Evolutionary conservation across 2,113 vertebrate species (phyloP).

Genomic region (Speoplatyrhinus poulsoni): DNA sequence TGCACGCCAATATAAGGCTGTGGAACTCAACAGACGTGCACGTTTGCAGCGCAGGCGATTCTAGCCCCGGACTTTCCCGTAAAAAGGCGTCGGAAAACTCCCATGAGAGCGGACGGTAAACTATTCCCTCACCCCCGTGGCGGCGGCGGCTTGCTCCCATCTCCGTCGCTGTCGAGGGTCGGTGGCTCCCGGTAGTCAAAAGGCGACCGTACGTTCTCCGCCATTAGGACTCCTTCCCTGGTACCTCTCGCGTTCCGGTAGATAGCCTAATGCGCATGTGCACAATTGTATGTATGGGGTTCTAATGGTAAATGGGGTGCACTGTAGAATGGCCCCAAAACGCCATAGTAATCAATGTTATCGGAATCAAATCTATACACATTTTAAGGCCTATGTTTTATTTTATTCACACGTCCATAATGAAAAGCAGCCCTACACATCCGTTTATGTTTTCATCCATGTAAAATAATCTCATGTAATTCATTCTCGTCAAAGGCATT

Average conservation of each 20-base stretch:
- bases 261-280: conserved; percentile 69
- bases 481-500: background rate
- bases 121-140: conserved; percentile 70
- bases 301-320: conserved; percentile 60
- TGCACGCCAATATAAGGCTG: conserved; percentile 48
- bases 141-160: conserved; percentile 77
- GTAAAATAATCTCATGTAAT: background rate
- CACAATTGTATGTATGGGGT: conserved; percentile 53
- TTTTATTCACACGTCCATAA: background rate
- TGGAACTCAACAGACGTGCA: conserved; percentile 52
- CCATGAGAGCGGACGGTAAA: background rate
- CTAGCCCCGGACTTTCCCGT: background rate
- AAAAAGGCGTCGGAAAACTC: conserved; percentile 4
- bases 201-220: conserved; percentile 81
- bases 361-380: background rate
- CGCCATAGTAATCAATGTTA: background rate
- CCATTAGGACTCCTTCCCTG: conserved; percentile 77
- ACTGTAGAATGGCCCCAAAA: background rate
- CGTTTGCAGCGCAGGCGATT: conserved; percentile 49
- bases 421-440: background rate
- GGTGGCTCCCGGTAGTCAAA: conserved; percentile 83
- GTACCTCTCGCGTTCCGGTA: conserved; percentile 67
- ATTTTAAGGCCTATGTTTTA: background rate
- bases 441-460: background rate
- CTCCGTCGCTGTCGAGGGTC: conserved; percentile 82